These are phyloP conservation scores for Brienomyrus brachyistius DNA, from an alignment of 2,113 vertebrate species.

Conservation along the genomic window DNA sequence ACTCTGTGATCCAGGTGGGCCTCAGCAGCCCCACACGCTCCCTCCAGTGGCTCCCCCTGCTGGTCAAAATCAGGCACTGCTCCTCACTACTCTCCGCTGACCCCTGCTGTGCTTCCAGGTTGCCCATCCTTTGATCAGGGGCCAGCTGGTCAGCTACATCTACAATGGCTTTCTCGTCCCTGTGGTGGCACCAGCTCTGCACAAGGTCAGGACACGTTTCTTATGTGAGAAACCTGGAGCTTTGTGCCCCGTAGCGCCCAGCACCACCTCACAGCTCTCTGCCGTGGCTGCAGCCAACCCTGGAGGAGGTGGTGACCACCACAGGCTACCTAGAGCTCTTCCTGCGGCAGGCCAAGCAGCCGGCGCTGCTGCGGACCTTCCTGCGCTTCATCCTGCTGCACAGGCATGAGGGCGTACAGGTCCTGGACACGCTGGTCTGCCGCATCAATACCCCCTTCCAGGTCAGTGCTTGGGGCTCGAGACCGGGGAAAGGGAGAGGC, in stretches of 20 bases:
- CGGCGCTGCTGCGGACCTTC: slow-evolving; percentile 84
- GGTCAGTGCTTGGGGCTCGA: slow-evolving; percentile 51
- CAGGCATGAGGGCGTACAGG: slow-evolving; percentile 80
- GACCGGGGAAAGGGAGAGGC: too few species aligned
- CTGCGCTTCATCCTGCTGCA: slow-evolving; percentile 86
- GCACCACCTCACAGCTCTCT: neutral
- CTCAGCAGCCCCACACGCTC: neutral
- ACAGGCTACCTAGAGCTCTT: slow-evolving; percentile 92
- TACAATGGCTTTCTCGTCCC: slow-evolving; percentile 94
- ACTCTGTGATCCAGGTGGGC: slow-evolving; percentile 83
- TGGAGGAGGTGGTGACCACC: slow-evolving; percentile 95
- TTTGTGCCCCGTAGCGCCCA: neutral
- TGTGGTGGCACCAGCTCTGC: slow-evolving; percentile 87
- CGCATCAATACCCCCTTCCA: slow-evolving; percentile 93
- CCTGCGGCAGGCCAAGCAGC: slow-evolving; percentile 77
- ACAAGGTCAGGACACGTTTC: slow-evolving; percentile 71
- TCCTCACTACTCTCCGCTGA: neutral
- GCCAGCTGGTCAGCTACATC: slow-evolving; percentile 87
- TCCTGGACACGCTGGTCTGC: slow-evolving; percentile 89
- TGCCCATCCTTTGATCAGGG: slow-evolving; percentile 79
- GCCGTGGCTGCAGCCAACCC: slow-evolving; percentile 63
- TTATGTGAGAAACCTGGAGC: neutral
- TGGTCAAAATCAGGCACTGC: neutral
- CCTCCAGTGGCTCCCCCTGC: neutral
- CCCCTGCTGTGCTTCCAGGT: slow-evolving; percentile 55